Base-by-base conservation (phyloP, 2,797 vertebrate genomes). In the Tadarida brasiliensis region DNA sequence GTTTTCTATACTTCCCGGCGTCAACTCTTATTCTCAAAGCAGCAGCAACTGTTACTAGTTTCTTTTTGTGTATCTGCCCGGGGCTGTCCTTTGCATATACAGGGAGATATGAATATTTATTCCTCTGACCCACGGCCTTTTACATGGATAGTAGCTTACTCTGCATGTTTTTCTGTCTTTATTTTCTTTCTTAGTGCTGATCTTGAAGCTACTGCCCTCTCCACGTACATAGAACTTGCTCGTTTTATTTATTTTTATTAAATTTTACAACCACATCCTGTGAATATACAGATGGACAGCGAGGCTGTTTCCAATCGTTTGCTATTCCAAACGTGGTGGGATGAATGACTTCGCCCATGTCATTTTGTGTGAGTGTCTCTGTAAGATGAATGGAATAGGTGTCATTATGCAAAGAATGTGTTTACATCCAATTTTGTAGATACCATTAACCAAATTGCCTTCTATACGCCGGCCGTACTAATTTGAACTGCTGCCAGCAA, bases 391-490 rank as follows among this genome's bases (percentile, higher is more conserved):
- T 26, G 3, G 26, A 33, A 33, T 22, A 54, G 10, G 4, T 44
- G n/a, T 14, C 71, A 57, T 89, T 71, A 77, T 61, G 87, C 85
- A 92, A 19, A 51, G 22, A 49, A 1, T 49, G 12, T 56, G 8
- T 68, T 95, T 56, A 8, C 90, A 91, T 87, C 70, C 57, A 51
- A 44, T 77, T 89, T 57, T 63, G 71, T 73, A 81, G 71, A 59
- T 26, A 33, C 16, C 47, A 28, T 65, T 83, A 89, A 14, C 56
- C 22, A 87, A 68, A 63, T 87, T 47, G 2, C 44, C 70, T 93
- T 59, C 24, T 26, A 3, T 39, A 76, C 70, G n/a, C n/a, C n/a
- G 33, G 67, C 54, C 56, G 59, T 28, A 33, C 35, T 70, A 28
- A 71, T 83, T 67, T 39, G 35, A 47, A 44, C 71, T 91, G 26